Conservation (phyloP, 2,113 vertebrate genomes). For the Muntiacus reevesi region DNA sequence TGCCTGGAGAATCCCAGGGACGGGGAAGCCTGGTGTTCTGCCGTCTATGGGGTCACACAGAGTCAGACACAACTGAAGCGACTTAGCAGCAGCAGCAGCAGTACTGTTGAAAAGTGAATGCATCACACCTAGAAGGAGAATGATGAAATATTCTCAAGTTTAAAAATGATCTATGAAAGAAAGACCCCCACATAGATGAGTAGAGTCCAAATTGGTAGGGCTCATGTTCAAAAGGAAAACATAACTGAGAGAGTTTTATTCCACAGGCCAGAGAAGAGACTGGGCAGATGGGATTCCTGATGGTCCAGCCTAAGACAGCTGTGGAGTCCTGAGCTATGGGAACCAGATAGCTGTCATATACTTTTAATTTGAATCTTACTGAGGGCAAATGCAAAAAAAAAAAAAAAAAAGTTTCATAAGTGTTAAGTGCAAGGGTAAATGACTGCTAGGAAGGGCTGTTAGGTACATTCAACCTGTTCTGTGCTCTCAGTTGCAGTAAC, state of each 20-base stretch:
- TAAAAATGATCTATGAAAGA: background rate
- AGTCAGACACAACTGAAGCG: no score
- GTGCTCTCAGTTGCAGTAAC: background rate
- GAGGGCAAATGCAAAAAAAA: background rate
- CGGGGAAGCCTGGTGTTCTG: no score
- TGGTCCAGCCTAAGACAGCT: background rate
- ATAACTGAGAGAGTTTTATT: background rate
- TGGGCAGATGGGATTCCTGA: background rate
- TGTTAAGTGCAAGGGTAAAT: background rate
- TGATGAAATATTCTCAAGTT: background rate
- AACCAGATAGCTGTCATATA: background rate
- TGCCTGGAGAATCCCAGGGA: no score
- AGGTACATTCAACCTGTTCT: background rate
- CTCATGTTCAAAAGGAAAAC: background rate
- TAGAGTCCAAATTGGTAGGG: background rate
- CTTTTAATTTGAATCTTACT: background rate
- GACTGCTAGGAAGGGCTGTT: background rate
- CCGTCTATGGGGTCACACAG: no score
- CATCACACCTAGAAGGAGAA: background rate
- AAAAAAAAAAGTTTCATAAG: background rate
- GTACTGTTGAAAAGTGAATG: no score
- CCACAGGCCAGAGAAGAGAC: background rate
- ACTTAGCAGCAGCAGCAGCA: no score
- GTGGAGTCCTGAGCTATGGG: background rate
- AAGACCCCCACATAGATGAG: background rate